Percentiles rank a stretch among this genome's conserved stretches.
Evolutionary conservation across 1,140 invertebrate genomes (phyloP).

Genomic region (Microplitis demolitor): DNA sequence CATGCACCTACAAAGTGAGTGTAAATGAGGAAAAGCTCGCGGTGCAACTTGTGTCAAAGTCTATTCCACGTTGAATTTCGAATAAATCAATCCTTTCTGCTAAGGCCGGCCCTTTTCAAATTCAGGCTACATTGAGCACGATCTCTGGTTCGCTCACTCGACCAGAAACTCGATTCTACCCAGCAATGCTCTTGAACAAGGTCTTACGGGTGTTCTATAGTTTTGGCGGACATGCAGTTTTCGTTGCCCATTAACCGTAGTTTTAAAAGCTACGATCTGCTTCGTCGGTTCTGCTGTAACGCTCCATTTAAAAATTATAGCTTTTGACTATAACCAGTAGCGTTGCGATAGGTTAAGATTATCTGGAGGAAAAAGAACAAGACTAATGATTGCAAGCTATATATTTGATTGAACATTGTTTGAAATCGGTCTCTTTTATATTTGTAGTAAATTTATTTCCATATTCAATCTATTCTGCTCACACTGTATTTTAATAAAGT

Average conservation of each 20-base stretch:
- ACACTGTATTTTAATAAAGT: neutral
- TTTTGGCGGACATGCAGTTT: neutral
- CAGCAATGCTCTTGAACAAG: constrained; percentile 20
- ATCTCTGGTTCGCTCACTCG: constrained; percentile 27
- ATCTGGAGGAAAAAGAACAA: too few relatives aligned
- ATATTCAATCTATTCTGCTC: constrained; percentile 5
- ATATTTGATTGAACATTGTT: too few relatives aligned
- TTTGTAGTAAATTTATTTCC: neutral
- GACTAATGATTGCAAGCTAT: too few relatives aligned
- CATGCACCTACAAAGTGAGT: too few relatives aligned
- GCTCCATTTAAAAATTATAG: neutral
- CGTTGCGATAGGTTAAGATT: too few relatives aligned
- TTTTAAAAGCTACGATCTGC: constrained; percentile 2
- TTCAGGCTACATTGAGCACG: constrained; percentile 37
- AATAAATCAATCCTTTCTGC: constrained; percentile 5
- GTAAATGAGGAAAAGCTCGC: too few relatives aligned
- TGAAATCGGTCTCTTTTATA: too few relatives aligned
- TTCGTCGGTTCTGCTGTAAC: neutral
- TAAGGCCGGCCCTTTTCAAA: constrained; percentile 15
- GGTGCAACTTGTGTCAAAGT: neutral
- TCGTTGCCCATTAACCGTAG: neutral
- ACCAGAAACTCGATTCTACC: constrained; percentile 33
- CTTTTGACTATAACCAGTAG: neutral
- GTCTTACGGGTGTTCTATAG: neutral
- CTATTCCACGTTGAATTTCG: neutral